Evolutionary conservation across 2,797 vertebrate species (phyloP).

Genomic region (Cirrhinus mrigala): DNA sequence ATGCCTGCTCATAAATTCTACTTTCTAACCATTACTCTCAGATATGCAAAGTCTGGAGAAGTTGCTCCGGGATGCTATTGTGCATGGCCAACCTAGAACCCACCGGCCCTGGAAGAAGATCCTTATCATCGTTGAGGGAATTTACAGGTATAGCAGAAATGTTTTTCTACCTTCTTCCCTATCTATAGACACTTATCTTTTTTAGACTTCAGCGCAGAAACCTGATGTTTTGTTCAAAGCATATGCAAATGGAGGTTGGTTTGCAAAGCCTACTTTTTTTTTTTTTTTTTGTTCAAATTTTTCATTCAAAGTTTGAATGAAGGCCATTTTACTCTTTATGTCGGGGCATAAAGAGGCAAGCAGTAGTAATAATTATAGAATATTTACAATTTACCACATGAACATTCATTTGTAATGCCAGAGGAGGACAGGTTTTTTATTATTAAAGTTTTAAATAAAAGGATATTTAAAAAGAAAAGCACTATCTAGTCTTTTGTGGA

Average conservation of each 20-base stretch:
- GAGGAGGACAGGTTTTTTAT: too few relatives aligned
- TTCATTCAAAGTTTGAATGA: background rate
- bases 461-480: too few relatives aligned
- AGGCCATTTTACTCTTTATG: background rate
- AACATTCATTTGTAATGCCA: background rate
- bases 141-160: conserved; percentile 88
- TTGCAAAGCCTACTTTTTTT: background rate
- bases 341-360: background rate
- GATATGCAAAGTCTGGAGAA: conserved; percentile 99
- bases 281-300: too few relatives aligned
- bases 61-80: conserved; percentile 93
- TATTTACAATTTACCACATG: background rate
- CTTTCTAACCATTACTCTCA: conserved; percentile 60
- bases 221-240: background rate
- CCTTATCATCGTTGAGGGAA: conserved; percentile 95
- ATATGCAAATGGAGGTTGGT: background rate
- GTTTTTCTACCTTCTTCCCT: background rate
- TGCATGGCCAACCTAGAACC: conserved; percentile 93
- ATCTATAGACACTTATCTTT: background rate
- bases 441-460: too few relatives aligned
- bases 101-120: conserved; percentile 98
- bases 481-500: background rate
- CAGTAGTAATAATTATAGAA: background rate
- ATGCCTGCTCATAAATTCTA: background rate
- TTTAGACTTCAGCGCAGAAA: background rate